Evolutionary conservation across 2,797 vertebrate genomes (phyloP), one percentile per base, ranked within the genome.

Genomic region (Myotis findleyi): DNA sequence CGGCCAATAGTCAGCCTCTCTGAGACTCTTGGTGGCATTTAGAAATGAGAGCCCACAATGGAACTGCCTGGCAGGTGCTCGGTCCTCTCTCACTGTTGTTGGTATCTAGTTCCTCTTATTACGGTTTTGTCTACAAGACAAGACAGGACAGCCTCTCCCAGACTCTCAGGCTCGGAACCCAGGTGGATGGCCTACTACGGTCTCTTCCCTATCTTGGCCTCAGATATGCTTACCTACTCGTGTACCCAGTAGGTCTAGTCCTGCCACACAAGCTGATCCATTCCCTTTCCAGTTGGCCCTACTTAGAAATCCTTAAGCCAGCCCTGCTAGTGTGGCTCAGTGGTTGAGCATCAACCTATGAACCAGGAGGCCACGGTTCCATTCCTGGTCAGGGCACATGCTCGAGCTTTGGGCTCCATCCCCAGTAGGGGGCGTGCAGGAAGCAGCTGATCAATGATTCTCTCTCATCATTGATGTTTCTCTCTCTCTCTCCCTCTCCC

Each of bases 351-450:
- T 59, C 57, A 27, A 27, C 57, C 25, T 27, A 59, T 59, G 57
- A 59, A 59, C 57, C 57, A 59, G 57, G 5, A 59, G 12, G 57
- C 57, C 57, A 59, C 0, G 11, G 57, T 59, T 59, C 57, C 5
- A 59, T 59, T 59, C 57, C 25, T 30, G 5, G 25, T 13, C 57
- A 30, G 57, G 57, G 25, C 57, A 59, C 25, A 30, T 30, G 25
- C 57, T 11, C 1, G 5, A 5, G 25, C 3, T 55, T 3, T 16
- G 8, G 53, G 53, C 57, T 30, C 57, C 0, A 6, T 59, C 11
- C 57, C 25, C 21, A 55, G 53, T 6, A 62, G 59, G 59, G 6
- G 59, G 27, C 27, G 6, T 14, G 27, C 59, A 62, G 27, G 59
- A 62, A 12, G 59, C 57, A 62, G 59, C 59, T 27, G 21, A 13